Percentiles rank a stretch among this genome's conserved stretches.
Evolutionary conservation across 2,797 vertebrate species (phyloP).

Genomic region (Diplodus sargus): DNA sequence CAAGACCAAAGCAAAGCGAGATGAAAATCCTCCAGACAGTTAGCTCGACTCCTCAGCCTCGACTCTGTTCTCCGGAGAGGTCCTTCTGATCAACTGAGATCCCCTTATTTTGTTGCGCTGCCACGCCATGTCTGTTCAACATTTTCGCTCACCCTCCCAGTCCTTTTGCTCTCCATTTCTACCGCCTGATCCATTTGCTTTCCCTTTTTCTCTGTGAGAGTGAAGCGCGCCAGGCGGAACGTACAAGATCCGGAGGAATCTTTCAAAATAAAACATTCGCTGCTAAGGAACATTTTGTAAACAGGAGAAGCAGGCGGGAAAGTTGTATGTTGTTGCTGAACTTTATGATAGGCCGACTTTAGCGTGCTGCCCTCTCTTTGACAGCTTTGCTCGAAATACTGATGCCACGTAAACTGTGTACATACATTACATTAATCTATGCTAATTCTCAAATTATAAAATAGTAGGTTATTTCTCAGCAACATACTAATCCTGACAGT

Average conservation of each 20-base stretch:
- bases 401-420: too few species aligned
- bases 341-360: too few species aligned
- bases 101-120: conserved; percentile 59
- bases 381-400: too few species aligned
- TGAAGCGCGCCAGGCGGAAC: neutral
- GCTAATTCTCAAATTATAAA: too few species aligned
- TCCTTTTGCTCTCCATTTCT: conserved; percentile 77
- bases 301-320: neutral
- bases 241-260: conserved; percentile 7
- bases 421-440: too few species aligned
- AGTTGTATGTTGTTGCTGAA: too few species aligned
- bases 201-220: conserved; percentile 59
- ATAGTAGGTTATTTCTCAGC: too few species aligned
- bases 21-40: conserved; percentile 45
- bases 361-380: too few species aligned
- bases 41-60: conserved; percentile 38
- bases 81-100: conserved; percentile 33
- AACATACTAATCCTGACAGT: too few species aligned
- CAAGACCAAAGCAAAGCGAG: conserved; percentile 35
- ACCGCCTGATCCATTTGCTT: conserved; percentile 74
- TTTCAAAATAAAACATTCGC: conserved; percentile 67
- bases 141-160: conserved; percentile 64
- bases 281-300: accelerated
- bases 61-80: conserved; percentile 24
- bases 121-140: conserved; percentile 72